Base-by-base conservation (phyloP, 2,888 invertebrate species). In the Melieria crassipennis region DNA sequence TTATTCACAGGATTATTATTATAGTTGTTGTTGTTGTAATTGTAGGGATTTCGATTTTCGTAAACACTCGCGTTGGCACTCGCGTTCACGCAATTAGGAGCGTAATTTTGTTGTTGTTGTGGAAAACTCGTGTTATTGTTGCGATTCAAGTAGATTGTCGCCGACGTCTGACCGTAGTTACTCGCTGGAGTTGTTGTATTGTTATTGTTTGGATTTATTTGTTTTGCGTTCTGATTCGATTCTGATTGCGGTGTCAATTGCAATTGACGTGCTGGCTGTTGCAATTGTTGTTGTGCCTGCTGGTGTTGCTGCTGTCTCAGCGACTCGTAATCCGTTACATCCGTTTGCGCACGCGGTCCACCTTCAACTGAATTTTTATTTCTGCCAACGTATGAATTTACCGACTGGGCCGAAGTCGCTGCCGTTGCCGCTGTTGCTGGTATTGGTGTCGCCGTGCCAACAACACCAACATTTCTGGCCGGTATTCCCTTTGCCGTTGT, bases 271-370 rank as follows among this genome's bases (percentile, higher is more conserved):
- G 73, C 56, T 74, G 74, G 71, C 73, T 78, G 62, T 75, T 74
- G 61, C 75, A 73, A 48, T 75, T 75, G 69, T 73, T 75, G 71
- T 55, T 73, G 69, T 64, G 71, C 70, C 57, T 71, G 71, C 66
- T 56, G 77, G 69, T 69, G 73, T 16, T 75, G 63, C 43, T 73
- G 66, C 30, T 72, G 57, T 62, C 69, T 46, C 56, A 61, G 56
- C 69, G 65, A 75, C 69, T 77, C 76, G 69, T 66, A 77, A 71
- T 76, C 79, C 75, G 75, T 76, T 78, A 78, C 78, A 79, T 82
- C 82, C 79, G 81, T 79, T 77, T 81, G 82, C 81, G 81, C 80
- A 83, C 86, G 84, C 85, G 87, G 82, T 83, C 83, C 83, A 81
- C 84, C 84, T 83, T 86, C 85, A 82, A 86, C 84, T 86, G 83